Percentiles rank a stretch among this genome's conserved stretches.
Evolutionary conservation across 1,140 invertebrate genomes (phyloP).

Genomic region (Atopsyche davidsoni): DNA sequence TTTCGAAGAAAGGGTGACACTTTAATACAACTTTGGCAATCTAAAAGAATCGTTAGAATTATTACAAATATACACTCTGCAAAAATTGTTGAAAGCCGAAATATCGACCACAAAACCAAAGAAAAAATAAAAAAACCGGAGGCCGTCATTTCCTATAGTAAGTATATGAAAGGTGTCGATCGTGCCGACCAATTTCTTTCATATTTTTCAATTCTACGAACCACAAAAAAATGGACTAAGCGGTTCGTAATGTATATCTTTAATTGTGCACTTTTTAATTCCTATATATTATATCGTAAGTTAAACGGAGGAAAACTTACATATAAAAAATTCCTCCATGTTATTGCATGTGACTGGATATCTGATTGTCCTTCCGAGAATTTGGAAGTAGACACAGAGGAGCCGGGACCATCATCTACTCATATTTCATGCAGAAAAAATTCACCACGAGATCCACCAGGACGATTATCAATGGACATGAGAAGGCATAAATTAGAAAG

Average conservation of each 20-base stretch:
- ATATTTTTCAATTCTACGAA: slow-evolving; percentile 1
- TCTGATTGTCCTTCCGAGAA: background rate
- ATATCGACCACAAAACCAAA: background rate
- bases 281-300: no score
- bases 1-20: background rate
- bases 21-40: background rate
- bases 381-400: no score
- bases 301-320: background rate
- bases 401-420: background rate
- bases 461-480: slow-evolving; percentile 18
- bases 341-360: background rate
- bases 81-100: background rate
- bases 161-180: slow-evolving; percentile 8
- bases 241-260: slow-evolving; percentile 2
- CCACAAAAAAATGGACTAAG: slow-evolving; percentile 8
- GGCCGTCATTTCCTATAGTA: background rate
- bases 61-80: background rate
- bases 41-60: background rate
- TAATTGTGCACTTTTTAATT: slow-evolving; percentile 7
- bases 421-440: background rate
- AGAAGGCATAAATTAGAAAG: slow-evolving; percentile 17
- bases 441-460: slow-evolving; percentile 4
- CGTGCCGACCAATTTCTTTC: slow-evolving; percentile 5
- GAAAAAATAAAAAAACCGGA: slow-evolving; percentile 1
- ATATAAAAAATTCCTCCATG: background rate